Evolutionary conservation across 2,113 vertebrate species (phyloP), one percentile per base, ranked within the genome.

Genomic region (Bujurquina vittata): DNA sequence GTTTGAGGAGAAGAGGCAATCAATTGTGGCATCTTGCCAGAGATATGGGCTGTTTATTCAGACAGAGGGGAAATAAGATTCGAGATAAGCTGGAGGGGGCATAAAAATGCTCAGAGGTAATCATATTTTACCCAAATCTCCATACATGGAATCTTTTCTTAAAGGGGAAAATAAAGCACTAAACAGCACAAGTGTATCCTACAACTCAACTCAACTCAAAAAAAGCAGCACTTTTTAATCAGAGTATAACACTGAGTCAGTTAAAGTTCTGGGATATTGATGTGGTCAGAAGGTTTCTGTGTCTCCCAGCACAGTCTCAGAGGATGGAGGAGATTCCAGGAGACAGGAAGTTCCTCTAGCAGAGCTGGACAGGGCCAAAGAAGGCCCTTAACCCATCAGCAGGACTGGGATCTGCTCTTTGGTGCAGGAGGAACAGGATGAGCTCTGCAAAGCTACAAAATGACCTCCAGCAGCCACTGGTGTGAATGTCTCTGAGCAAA

Each of bases 1-100:
- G 31, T 67, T 61, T 65, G 61, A 81, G 52, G 74, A 78, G 61
- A 83, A 57, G 75, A 74, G 43, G 6, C 77, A 87, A 91, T 92
- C 90, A 89, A 86, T 87, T 59, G 82, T 40, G 83, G 88, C 80
- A 63, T 83, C 26, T 65, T 84, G 86, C 90, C 90, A 86, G 84
- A 86, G 84, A 87, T 89, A 81, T 81, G 43, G 85, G 62, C 84
- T 89, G 89, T 90, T 94, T 90, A 91, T 91, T 88, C 83, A 86
- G 63, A 82, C 87, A 31, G 43, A 84, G 85, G 73, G 63, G 78
- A 79, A 87, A 90, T 85, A 78, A 82, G 84, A 92, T 82, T 84
- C 10, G 10, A 79, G 89, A 89, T 86, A 89, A 82, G 76, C 80
- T 76, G 75, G 57, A 91, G 86, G 81, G 87, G 57, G 84, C 81